These are phyloP conservation scores for Oenanthe oenanthe DNA, from an alignment of 2,113 vertebrate genomes.

Conservation along the genomic window DNA sequence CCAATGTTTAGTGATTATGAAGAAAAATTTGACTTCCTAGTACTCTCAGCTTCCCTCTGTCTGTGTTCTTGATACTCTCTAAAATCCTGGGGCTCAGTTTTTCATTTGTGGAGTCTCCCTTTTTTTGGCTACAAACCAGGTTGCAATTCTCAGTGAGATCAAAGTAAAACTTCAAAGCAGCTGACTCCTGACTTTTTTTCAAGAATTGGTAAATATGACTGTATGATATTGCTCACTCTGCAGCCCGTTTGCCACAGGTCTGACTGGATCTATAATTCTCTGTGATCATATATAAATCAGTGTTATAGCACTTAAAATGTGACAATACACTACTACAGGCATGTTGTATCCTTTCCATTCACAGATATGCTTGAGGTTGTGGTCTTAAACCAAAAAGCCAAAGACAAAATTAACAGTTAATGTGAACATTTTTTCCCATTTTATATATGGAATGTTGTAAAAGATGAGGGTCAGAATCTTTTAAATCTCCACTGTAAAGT, in stretches of 20 bases:
- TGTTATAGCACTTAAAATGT: not conserved
- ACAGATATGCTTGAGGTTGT: not conserved
- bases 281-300: not conserved
- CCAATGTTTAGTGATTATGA: not conserved
- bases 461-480: not conserved
- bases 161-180: slow-evolving; percentile 29
- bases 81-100: not conserved
- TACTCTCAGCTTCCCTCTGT: not conserved
- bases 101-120: not conserved
- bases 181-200: not conserved
- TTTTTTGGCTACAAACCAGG: not conserved
- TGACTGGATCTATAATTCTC: not conserved
- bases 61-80: not conserved
- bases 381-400: not conserved
- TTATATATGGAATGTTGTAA: not conserved
- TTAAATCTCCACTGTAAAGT: not conserved
- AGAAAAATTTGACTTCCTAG: not conserved
- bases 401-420: not conserved
- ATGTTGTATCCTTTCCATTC: not conserved
- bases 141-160: not conserved
- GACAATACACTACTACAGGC: not conserved
- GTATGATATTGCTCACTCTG: not conserved
- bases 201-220: not conserved
- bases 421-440: not conserved
- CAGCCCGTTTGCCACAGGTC: not conserved